Base-by-base conservation (phyloP, 2,797 vertebrate genomes). In the Morelia viridis region DNA sequence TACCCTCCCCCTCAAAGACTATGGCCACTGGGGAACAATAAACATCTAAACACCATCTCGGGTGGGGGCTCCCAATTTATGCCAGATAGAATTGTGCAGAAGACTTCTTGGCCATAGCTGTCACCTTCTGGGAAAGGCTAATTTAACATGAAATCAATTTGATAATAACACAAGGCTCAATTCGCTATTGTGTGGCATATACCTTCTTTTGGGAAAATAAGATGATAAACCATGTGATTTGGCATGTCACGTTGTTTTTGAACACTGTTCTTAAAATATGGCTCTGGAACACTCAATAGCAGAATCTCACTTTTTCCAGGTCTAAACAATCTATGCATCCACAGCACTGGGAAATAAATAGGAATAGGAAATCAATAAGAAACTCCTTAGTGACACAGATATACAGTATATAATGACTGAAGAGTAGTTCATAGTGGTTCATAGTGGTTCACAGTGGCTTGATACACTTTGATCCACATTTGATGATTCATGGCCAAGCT, bases 361-460 rank as follows among this genome's bases (percentile, higher is more conserved):
- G 83, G 35, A 80, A 5, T 92, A 95, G 91, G 85, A 95, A 94
- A 93, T 87, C 62, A 0, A 89, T 10, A 57, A 89, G 85, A 17
- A 2, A 0, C 68, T 35, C 76, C 92, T 65, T 88, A 68, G 41
- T 91, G 50, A 83, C 46, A 84, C 84, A 93, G 90, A 91, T 84
- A 80, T 85, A 91, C 89, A 92, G 93, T 91, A 85, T 68, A 61
- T 84, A 65, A 53, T 87, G 76, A 96, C 64, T 24, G 22, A 11
- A 28, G 22, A 26, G 24, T 85, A 11, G 26, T 28, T 85, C 26
- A n/a, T 13, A n/a, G 13, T 31, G 19, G 4, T 41, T 46, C 35
- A 35, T 35, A 35, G 35, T 35, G 35, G 4, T 41, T 46, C 35
- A 35, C 2, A 35, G 35, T 35, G 35, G 35, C 46, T 85, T 57